Percentiles rank a stretch among this genome's conserved stretches.
Conservation (phyloP, 2,797 vertebrate genomes). For the Thaleichthys pacificus region DNA sequence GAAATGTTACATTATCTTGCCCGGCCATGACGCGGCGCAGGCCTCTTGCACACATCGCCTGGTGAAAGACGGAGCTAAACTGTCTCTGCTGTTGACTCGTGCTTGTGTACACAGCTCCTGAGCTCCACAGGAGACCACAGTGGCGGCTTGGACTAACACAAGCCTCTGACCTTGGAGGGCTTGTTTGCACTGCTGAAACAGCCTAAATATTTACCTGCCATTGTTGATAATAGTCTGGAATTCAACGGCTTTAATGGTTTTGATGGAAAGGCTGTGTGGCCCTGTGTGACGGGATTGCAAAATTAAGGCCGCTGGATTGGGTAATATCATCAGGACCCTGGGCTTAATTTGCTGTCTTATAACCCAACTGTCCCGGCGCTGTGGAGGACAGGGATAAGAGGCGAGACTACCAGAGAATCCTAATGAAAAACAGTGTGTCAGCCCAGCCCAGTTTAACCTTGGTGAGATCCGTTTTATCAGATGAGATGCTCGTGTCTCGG, state of each 20-base stretch:
- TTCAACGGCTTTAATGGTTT: constrained; percentile 72
- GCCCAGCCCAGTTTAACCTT: constrained; percentile 64
- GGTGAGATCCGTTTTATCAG: constrained; percentile 45
- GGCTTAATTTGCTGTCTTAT: constrained; percentile 72
- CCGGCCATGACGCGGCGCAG: constrained; percentile 16
- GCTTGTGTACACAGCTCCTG: constrained; percentile 58
- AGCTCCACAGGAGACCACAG: constrained; percentile 62
- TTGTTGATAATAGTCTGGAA: constrained; percentile 76
- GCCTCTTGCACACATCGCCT: constrained; percentile 15
- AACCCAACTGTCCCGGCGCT: constrained; percentile 68
- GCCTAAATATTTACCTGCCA: constrained; percentile 82
- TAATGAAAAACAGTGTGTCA: constrained; percentile 68
- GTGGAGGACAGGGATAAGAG: constrained; percentile 63
- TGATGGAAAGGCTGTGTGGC: constrained; percentile 73
- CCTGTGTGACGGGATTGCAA: constrained; percentile 69
- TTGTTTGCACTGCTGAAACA: constrained; percentile 73
- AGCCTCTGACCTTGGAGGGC: constrained; percentile 71
- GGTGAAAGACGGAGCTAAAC: constrained; percentile 28
- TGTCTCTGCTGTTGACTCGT: constrained; percentile 30
- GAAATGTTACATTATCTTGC: constrained; percentile 62
- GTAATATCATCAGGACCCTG: constrained; percentile 69
- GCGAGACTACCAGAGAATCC: constrained; percentile 62
- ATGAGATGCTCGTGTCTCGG: too few relatives aligned
- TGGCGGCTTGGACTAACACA: constrained; percentile 61
- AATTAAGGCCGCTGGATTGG: constrained; percentile 75